Percentiles rank a stretch among this genome's conserved stretches.
Conservation (phyloP, 1,140 invertebrate genomes). For the Drosophila grimshawi region DNA sequence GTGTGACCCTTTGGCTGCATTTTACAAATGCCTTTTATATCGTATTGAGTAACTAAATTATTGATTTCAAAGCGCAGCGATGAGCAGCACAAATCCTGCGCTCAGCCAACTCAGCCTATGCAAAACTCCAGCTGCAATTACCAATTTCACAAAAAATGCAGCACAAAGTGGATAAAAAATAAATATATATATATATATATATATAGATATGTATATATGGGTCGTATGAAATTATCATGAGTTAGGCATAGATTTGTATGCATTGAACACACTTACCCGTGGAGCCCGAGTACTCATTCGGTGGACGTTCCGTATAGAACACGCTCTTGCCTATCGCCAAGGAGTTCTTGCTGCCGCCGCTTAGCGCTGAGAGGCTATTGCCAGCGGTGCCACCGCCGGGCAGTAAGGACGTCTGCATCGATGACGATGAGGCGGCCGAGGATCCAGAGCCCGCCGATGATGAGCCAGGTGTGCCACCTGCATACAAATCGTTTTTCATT, state of each 20-base stretch:
- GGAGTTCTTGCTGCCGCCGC: constrained; percentile 71
- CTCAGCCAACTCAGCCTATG: constrained; percentile 44
- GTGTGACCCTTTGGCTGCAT: constrained; percentile 73
- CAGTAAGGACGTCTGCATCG: constrained; percentile 70
- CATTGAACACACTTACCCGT: constrained; percentile 53
- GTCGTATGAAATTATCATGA: not conserved
- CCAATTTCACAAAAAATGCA: constrained; percentile 15
- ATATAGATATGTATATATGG: constrained; percentile 6
- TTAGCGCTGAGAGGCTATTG: constrained; percentile 70
- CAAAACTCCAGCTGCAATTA: constrained; percentile 39
- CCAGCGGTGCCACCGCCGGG: constrained; percentile 54
- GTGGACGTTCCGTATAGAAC: constrained; percentile 84
- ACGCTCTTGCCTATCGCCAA: constrained; percentile 84
- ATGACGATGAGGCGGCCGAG: constrained; percentile 65
- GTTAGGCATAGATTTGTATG: not conserved
- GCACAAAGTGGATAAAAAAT: constrained; percentile 11
- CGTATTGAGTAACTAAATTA: constrained; percentile 55
- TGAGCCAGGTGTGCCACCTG: constrained; percentile 55
- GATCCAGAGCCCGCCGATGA: constrained; percentile 55
- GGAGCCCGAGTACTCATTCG: constrained; percentile 75
- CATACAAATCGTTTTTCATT: constrained; percentile 76
- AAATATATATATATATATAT: constrained; percentile 24
- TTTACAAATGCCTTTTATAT: constrained; percentile 67
- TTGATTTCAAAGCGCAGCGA: constrained; percentile 66
- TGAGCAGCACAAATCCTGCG: constrained; percentile 42